Percentiles rank a stretch among this genome's conserved stretches.
Conservation (phyloP, 1,140 invertebrate species). For the Streblospio benedicti region DNA sequence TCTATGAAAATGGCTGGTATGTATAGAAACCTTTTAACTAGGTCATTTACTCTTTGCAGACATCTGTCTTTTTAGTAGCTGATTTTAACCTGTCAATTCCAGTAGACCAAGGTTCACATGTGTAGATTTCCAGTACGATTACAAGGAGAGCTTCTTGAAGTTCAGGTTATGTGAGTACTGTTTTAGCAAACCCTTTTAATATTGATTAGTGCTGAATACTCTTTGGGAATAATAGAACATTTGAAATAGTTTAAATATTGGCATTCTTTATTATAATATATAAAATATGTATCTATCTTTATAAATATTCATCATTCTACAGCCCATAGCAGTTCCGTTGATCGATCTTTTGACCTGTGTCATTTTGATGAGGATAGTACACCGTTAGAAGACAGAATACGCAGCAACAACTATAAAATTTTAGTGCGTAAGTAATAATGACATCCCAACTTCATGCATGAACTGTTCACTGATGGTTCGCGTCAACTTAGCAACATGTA, state of each 20-base stretch:
- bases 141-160: background rate
- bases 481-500: too few species aligned
- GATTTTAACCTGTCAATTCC: background rate
- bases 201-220: background rate
- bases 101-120: background rate
- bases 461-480: too few species aligned
- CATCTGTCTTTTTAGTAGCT: background rate
- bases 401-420: slow-evolving; percentile 1
- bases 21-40: background rate
- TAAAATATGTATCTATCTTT: background rate
- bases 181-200: background rate
- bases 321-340: slow-evolving; percentile 8
- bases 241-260: background rate
- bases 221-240: background rate
- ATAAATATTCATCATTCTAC: background rate
- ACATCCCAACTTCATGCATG: too few species aligned
- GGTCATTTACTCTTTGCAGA: background rate
- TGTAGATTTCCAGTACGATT: background rate
- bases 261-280: background rate
- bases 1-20: slow-evolving; percentile 13
- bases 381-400: slow-evolving; percentile 5
- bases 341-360: slow-evolving; percentile 12
- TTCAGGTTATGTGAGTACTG: slow-evolving; percentile 1
- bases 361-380: slow-evolving; percentile 6
- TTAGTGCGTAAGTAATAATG: slow-evolving; percentile 5